Conservation (phyloP, 2,797 vertebrate genomes). For the Pangasius macronema region DNA sequence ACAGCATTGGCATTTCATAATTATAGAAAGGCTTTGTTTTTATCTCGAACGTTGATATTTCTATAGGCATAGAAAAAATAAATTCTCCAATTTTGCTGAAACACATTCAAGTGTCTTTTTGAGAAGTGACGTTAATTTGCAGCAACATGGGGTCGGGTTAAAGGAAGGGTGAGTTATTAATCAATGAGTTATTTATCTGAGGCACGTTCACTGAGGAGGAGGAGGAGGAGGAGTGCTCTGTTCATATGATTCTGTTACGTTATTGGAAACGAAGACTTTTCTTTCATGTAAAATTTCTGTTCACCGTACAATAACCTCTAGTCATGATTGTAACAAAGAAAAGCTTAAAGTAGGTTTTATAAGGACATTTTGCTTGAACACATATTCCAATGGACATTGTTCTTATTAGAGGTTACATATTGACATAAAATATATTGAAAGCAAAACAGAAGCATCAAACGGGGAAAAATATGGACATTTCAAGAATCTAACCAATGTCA, state of each 20-base stretch:
- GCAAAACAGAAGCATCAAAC: conserved; percentile 12
- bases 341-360: conserved; percentile 5
- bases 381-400: not conserved
- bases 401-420: not conserved
- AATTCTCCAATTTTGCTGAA: conserved; percentile 49
- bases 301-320: no score
- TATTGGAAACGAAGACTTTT: no score
- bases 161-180: not conserved
- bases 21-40: conserved; percentile 59
- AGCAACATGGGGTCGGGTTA: conserved; percentile 17
- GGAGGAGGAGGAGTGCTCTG: not conserved
- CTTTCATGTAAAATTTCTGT: no score
- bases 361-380: not conserved
- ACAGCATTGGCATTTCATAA: conserved; percentile 61
- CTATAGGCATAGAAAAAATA: conserved; percentile 72
- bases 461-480: not conserved
- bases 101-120: conserved; percentile 57
- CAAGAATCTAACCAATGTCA: not conserved
- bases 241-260: no score
- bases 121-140: conserved; percentile 46
- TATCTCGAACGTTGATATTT: conserved; percentile 63
- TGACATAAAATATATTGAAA: not conserved
- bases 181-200: conserved; percentile 46
- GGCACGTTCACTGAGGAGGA: conserved; percentile 62
- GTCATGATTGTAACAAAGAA: conserved; percentile 5